Evolutionary conservation across 2,113 vertebrate species (phyloP).

Genomic region (mouse (Mus musculus)): DNA sequence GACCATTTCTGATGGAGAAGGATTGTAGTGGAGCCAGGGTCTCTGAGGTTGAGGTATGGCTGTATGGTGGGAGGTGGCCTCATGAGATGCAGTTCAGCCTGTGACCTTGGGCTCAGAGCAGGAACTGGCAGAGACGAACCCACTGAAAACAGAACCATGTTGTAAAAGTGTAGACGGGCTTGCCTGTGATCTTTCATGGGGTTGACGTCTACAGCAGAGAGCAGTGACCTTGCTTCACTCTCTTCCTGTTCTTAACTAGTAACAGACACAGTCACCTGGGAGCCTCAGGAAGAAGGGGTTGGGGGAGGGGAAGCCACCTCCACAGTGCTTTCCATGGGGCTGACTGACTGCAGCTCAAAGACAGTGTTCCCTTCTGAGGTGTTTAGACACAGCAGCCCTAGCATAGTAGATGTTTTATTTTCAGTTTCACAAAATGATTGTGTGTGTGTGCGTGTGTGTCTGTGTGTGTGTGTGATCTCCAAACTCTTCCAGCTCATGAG

Average conservation of each 20-base stretch:
- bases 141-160: slow-evolving; percentile 82
- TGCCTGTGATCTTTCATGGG: slow-evolving; percentile 86
- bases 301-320: slow-evolving; percentile 27
- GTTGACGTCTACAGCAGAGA: slow-evolving; percentile 85
- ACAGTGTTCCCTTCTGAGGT: slow-evolving; percentile 73
- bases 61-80: slow-evolving; percentile 82
- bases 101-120: slow-evolving; percentile 84
- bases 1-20: slow-evolving; percentile 76
- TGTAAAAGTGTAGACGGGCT: slow-evolving; percentile 82
- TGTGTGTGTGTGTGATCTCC: neutral
- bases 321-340: neutral
- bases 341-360: neutral
- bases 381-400: slow-evolving; percentile 44
- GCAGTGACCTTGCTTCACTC: slow-evolving; percentile 80
- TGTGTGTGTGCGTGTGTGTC: too few species aligned
- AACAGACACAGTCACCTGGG: slow-evolving; percentile 81
- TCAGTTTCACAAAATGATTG: neutral
- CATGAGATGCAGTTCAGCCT: slow-evolving; percentile 85
- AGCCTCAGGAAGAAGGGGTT: slow-evolving; percentile 52
- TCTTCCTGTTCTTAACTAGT: slow-evolving; percentile 88
- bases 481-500: neutral
- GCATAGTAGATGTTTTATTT: neutral
- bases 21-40: slow-evolving; percentile 57
- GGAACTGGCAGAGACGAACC: slow-evolving; percentile 89
- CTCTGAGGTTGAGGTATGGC: slow-evolving; percentile 67